Percentiles rank a stretch among this genome's conserved stretches.
Conservation (phyloP, 2,113 vertebrate species). For the Anoura caudifer region DNA sequence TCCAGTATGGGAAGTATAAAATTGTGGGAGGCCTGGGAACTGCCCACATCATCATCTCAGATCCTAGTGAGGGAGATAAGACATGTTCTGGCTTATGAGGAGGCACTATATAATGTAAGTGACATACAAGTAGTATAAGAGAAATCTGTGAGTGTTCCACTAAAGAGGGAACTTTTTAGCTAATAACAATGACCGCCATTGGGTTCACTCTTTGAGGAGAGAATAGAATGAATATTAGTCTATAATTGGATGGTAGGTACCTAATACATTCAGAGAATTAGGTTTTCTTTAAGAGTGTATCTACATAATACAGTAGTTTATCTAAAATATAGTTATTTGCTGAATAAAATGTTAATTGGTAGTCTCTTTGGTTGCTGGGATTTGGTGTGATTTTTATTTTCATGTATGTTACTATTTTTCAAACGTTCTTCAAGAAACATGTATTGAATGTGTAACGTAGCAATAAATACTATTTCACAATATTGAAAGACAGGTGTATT, state of each 20-base stretch:
- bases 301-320: not conserved
- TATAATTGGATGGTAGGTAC: not conserved
- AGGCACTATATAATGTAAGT: not conserved
- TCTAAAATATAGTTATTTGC: not conserved
- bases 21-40: not conserved
- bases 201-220: not conserved
- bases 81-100: not conserved
- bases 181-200: not conserved
- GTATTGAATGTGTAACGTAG: not conserved
- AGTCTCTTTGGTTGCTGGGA: not conserved
- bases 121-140: not conserved
- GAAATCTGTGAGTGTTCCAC: not conserved
- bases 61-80: not conserved
- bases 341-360: not conserved
- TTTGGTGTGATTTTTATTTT: conserved; percentile 38
- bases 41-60: not conserved
- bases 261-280: not conserved
- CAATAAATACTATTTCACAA: not conserved
- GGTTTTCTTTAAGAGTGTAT: not conserved
- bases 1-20: not conserved
- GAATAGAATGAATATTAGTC: not conserved
- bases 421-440: not conserved
- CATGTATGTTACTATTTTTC: not conserved
- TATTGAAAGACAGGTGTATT: not conserved
- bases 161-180: not conserved